Evolutionary conservation across 1,140 invertebrate genomes (phyloP).

Genomic region (Pseudomyrmex gracilis): DNA sequence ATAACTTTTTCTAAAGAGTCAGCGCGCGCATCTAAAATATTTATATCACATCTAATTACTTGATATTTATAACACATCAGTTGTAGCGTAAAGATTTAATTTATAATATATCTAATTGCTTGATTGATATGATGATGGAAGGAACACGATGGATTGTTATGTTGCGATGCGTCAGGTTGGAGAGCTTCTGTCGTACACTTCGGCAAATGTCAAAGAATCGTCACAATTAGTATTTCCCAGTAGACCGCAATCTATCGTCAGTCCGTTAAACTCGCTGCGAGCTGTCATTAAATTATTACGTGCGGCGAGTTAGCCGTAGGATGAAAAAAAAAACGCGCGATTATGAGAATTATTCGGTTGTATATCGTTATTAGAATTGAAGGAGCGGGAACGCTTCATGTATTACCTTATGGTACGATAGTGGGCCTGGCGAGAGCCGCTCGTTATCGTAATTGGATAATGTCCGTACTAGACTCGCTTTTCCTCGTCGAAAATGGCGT

Average conservation of each 20-base stretch:
- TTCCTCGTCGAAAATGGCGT: constrained; percentile 14
- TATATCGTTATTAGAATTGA: constrained; percentile 51
- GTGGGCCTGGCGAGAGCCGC: constrained; percentile 33
- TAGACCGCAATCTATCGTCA: constrained; percentile 47
- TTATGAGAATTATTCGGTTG: constrained; percentile 57
- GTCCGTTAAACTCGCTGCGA: constrained; percentile 36
- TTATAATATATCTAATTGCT: too few species aligned
- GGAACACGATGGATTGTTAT: constrained; percentile 14
- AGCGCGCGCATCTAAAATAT: background rate
- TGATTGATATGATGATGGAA: too few species aligned
- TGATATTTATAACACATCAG: too few species aligned
- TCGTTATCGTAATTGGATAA: constrained; percentile 69
- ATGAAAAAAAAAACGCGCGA: constrained; percentile 26
- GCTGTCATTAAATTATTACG: constrained; percentile 60
- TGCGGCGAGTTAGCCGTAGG: constrained; percentile 3
- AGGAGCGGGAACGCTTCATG: constrained; percentile 4
- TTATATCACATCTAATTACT: background rate
- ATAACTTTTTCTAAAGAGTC: background rate
- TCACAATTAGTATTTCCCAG: constrained; percentile 28
- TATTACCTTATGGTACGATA: background rate
- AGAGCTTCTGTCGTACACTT: constrained; percentile 29
- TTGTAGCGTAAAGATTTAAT: too few species aligned
- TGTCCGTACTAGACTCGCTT: constrained; percentile 30
- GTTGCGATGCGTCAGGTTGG: background rate
- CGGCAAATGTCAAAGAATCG: constrained; percentile 47